Conservation (phyloP, 2,888 invertebrate genomes). For the Eupithecia exiguata region DNA sequence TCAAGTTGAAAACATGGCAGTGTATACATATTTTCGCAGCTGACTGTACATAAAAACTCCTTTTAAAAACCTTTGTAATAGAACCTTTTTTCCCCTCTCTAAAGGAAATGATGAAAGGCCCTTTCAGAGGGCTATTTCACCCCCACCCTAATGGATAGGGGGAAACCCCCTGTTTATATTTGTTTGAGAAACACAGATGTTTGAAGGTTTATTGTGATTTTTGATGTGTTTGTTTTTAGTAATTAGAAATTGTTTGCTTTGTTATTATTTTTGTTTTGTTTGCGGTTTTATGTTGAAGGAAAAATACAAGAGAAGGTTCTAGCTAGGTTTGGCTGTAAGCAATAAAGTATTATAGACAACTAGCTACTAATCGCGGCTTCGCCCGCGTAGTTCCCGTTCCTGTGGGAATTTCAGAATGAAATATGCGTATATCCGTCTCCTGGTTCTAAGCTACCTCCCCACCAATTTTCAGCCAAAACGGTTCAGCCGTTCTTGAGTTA, state of each 20-base stretch:
- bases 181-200: slow-evolving; percentile 8
- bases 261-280: background rate
- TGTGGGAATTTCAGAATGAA: no score
- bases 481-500: no score
- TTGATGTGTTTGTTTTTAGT: slow-evolving; percentile 5
- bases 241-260: slow-evolving; percentile 1
- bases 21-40: no score
- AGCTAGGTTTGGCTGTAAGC: no score
- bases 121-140: slow-evolving; percentile 5
- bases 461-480: no score
- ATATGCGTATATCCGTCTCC: no score
- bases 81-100: background rate
- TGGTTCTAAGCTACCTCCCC: no score
- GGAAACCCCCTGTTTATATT: background rate
- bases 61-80: slow-evolving; percentile 14
- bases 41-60: slow-evolving; percentile 3
- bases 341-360: no score
- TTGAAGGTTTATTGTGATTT: slow-evolving; percentile 2
- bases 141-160: background rate
- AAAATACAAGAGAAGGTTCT: no score
- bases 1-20: no score
- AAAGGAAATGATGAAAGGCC: slow-evolving; percentile 13
- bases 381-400: no score
- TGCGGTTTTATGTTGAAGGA: background rate
- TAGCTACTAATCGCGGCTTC: no score